These are phyloP conservation scores for Myotis lucifugus DNA, from an alignment of 2,113 vertebrate species.

Conservation along the genomic window DNA sequence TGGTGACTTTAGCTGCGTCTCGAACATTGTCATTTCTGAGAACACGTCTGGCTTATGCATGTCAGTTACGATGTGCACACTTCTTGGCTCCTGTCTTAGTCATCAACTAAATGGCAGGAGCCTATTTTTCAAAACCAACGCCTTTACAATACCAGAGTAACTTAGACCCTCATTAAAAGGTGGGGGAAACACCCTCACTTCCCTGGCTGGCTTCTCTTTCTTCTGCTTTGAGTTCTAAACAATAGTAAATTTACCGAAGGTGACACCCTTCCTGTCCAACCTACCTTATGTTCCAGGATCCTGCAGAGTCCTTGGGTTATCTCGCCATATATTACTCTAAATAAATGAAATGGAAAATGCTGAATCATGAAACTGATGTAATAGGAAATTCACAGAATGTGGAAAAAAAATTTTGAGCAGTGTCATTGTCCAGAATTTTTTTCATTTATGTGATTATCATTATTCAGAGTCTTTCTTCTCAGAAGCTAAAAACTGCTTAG, in stretches of 20 bases:
- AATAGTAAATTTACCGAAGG: conserved; percentile 47
- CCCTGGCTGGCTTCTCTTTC: not conserved
- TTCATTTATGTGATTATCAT: conserved; percentile 24
- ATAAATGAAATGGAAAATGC: conserved; percentile 70
- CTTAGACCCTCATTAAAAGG: conserved; percentile 1
- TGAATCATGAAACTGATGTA: conserved; percentile 60
- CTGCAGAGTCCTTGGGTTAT: conserved; percentile 53
- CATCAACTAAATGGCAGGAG: conserved; percentile 23
- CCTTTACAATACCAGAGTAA: conserved; percentile 21
- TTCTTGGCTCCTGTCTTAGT: conserved; percentile 38
- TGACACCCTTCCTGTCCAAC: conserved; percentile 45
- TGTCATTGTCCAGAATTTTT: conserved; percentile 65
- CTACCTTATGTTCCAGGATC: conserved; percentile 56
- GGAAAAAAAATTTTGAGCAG: conserved; percentile 27
- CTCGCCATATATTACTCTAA: conserved; percentile 67
- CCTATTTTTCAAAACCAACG: conserved; percentile 39
- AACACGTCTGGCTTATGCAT: not conserved
- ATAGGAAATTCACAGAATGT: conserved; percentile 70
- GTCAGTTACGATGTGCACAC: conserved; percentile 21
- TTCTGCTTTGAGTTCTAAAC: conserved; percentile 38
- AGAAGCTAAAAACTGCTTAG: conserved; percentile 7
- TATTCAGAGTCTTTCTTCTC: not conserved
- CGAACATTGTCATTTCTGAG: conserved; percentile 48
- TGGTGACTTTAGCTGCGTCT: conserved; percentile 66
- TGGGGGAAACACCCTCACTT: not conserved